phyloP scores from a whole-genome alignment of 2,797 vertebrate genomes.

The Amblyraja radiata region DNA sequence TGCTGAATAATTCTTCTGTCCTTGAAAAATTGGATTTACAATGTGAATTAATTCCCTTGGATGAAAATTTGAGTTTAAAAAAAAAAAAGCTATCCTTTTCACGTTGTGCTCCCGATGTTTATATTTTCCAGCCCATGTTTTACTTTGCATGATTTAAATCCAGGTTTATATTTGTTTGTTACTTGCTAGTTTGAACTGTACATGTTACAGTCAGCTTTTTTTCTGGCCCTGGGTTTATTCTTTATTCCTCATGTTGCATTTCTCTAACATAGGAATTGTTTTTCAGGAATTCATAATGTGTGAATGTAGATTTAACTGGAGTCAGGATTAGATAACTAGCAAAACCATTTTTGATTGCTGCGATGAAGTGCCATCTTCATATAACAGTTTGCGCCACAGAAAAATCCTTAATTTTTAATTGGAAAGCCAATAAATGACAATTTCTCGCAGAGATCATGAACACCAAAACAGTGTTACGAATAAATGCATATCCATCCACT shows the following conservation, averaged over 20 bases:
- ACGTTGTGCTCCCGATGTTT: not conserved
- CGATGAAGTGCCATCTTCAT: not conserved
- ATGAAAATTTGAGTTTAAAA: not conserved
- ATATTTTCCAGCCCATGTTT: not conserved
- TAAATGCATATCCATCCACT: not conserved
- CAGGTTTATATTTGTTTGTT: not conserved
- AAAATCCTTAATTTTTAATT: not conserved
- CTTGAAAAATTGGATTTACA: not conserved
- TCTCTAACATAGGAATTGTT: not conserved
- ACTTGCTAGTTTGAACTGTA: not conserved
- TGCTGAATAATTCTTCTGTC: not conserved
- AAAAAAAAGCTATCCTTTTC: not conserved
- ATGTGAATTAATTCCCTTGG: not conserved
- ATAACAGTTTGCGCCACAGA: not conserved
- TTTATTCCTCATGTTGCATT: not conserved
- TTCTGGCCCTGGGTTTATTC: too few relatives aligned
- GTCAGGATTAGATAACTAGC: not conserved
- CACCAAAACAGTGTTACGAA: not conserved
- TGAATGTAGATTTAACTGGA: not conserved
- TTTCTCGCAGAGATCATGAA: not conserved
- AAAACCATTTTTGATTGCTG: not conserved
- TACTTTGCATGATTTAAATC: not conserved
- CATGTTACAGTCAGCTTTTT: not conserved
- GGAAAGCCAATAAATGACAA: not conserved
- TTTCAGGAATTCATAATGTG: not conserved